phyloP scores from a whole-genome alignment of 2,113 vertebrate genomes.

The Psettodes erumei region DNA sequence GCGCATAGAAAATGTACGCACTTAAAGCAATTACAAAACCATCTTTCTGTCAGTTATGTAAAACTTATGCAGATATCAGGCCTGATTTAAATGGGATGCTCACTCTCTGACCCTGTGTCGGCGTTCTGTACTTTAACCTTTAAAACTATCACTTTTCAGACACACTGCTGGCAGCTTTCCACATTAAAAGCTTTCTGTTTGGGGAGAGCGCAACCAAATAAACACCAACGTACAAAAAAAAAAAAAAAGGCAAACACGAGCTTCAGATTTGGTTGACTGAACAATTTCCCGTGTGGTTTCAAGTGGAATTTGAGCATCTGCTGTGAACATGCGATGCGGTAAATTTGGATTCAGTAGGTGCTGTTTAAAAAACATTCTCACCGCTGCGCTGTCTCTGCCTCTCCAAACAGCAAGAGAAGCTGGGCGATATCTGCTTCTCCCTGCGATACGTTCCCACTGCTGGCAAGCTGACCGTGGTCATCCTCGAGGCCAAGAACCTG shows the following conservation, averaged over 20 bases:
- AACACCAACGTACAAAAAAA: constrained; percentile 1
- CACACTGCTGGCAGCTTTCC: background rate
- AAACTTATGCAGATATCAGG: background rate
- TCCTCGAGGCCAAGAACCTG: constrained; percentile 98
- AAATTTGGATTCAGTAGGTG: constrained; percentile 17
- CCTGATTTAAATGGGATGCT: background rate
- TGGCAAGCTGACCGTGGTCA: constrained; percentile 96
- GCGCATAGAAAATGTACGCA: background rate
- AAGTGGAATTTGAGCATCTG: constrained; percentile 38
- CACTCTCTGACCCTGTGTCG: background rate
- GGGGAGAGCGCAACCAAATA: background rate
- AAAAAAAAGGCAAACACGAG: background rate
- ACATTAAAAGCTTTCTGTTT: constrained; percentile 1
- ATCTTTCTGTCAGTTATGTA: background rate
- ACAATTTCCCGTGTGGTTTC: constrained; percentile 6
- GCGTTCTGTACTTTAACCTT: constrained; percentile 28
- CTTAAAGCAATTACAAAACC: background rate
- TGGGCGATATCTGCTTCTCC: constrained; percentile 99
- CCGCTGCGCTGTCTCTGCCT: constrained; percentile 30
- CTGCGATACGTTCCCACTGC: constrained; percentile 98
- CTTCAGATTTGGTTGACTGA: constrained; percentile 15
- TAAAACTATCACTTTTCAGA: background rate
- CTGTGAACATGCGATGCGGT: constrained; percentile 22
- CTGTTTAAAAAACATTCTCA: constrained; percentile 29
- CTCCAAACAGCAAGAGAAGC: constrained; percentile 94